Percentiles rank a stretch among this genome's conserved stretches.
Conservation (phyloP, 1,140 invertebrate species). For the Papilio polyxenes region DNA sequence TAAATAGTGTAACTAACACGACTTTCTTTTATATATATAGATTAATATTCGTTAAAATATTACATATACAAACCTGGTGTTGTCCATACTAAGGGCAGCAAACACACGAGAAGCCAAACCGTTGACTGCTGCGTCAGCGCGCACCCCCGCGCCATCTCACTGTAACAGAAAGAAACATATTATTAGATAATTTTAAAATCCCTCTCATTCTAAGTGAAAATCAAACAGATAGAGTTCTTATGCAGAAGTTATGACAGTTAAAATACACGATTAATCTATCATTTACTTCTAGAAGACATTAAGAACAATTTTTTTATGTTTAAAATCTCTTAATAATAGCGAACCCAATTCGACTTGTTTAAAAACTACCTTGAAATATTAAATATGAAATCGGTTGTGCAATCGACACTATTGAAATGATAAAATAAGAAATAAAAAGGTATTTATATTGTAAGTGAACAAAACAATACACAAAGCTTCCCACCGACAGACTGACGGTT, state of each 20-base stretch:
- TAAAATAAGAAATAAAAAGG: background rate
- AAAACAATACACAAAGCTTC: conserved; percentile 34
- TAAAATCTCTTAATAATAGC: too few species aligned
- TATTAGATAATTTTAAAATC: too few species aligned
- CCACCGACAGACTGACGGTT: conserved; percentile 16
- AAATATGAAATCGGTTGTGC: background rate
- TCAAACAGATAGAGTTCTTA: too few species aligned
- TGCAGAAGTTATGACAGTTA: background rate
- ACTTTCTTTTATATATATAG: too few species aligned
- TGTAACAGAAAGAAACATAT: conserved; percentile 56
- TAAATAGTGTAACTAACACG: too few species aligned
- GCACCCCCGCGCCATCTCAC: conserved; percentile 76
- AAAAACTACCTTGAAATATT: background rate
- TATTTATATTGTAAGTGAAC: background rate
- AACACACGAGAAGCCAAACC: conserved; percentile 63
- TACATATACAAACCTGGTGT: conserved; percentile 69
- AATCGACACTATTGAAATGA: background rate
- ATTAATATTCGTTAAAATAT: too few species aligned
- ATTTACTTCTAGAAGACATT: too few species aligned
- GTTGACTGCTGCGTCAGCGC: conserved; percentile 69
- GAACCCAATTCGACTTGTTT: background rate
- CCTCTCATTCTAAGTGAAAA: background rate
- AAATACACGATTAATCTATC: background rate
- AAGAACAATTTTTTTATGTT: too few species aligned
- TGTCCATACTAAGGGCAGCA: conserved; percentile 57